phyloP scores from a whole-genome alignment of 2,797 vertebrate species.

The Myotis planiceps region DNA sequence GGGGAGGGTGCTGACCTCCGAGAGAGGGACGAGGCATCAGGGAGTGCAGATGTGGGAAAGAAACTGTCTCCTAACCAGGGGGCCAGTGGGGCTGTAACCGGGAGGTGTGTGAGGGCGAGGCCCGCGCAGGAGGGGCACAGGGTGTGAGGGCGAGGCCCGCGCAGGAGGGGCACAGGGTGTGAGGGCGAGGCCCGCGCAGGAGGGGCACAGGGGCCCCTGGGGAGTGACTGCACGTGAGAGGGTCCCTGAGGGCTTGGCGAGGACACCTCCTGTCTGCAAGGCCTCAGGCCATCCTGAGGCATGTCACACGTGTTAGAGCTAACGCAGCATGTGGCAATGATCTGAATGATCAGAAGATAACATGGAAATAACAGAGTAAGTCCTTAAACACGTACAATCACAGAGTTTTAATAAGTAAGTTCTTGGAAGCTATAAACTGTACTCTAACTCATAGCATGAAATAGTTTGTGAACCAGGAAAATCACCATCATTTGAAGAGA shows the following conservation, averaged over 20 bases:
- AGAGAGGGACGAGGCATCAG: background rate
- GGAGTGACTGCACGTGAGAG: no score
- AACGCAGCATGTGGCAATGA: background rate
- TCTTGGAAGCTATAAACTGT: background rate
- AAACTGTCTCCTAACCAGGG: background rate
- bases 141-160: fast-evolving
- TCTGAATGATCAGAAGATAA: background rate
- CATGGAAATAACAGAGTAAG: background rate
- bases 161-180: no score
- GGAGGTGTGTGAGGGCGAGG: background rate
- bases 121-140: no score
- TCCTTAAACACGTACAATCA: background rate
- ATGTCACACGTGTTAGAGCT: background rate
- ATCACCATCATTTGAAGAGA: background rate
- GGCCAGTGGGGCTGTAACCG: background rate
- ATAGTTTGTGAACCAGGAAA: background rate
- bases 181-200: fast-evolving
- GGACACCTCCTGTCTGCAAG: background rate
- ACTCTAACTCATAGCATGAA: background rate
- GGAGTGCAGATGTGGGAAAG: background rate
- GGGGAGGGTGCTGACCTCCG: background rate
- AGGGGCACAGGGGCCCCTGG: background rate
- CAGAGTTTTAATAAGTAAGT: background rate
- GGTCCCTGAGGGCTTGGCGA: background rate
- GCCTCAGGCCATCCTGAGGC: background rate